Evolutionary conservation across 2,797 vertebrate genomes (phyloP).

Genomic region (Bradypodion ventrale): DNA sequence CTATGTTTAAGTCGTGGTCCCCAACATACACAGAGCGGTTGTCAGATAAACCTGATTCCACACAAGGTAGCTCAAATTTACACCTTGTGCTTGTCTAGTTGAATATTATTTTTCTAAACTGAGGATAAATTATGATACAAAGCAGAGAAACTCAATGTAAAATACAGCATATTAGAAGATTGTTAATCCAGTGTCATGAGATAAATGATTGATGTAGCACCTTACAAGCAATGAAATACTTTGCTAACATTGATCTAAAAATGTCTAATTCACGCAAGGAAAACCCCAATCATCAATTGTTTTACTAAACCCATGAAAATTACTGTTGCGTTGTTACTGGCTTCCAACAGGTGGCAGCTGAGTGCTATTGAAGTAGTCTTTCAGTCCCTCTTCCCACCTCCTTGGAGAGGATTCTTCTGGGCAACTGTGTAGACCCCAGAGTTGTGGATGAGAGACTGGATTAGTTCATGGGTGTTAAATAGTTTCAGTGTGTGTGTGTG

Average conservation of each 20-base stretch:
- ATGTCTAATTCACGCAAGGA: background rate
- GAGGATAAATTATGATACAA: background rate
- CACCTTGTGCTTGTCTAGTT: background rate
- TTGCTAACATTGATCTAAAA: conserved; percentile 10
- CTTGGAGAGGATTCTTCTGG: conserved; percentile 18
- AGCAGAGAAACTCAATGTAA: background rate
- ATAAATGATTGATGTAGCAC: background rate
- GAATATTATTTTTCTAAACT: background rate
- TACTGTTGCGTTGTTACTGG: background rate
- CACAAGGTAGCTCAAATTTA: background rate
- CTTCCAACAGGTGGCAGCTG: conserved; percentile 64
- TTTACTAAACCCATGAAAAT: conserved; percentile 5
- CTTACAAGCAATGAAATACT: conserved; percentile 11
- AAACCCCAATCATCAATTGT: background rate
- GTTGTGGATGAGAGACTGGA: conserved; percentile 6
- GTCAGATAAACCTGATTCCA: background rate
- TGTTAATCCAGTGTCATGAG: background rate
- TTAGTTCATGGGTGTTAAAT: background rate
- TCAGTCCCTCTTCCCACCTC: conserved; percentile 11
- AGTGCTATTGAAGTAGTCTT: conserved; percentile 47
- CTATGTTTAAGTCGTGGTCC: too few relatives aligned
- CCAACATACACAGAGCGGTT: too few relatives aligned
- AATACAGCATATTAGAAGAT: background rate
- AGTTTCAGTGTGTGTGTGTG: background rate
- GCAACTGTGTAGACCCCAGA: conserved; percentile 19